Evolutionary conservation across 1,140 invertebrate genomes (phyloP).

Genomic region (Maniola jurtina): DNA sequence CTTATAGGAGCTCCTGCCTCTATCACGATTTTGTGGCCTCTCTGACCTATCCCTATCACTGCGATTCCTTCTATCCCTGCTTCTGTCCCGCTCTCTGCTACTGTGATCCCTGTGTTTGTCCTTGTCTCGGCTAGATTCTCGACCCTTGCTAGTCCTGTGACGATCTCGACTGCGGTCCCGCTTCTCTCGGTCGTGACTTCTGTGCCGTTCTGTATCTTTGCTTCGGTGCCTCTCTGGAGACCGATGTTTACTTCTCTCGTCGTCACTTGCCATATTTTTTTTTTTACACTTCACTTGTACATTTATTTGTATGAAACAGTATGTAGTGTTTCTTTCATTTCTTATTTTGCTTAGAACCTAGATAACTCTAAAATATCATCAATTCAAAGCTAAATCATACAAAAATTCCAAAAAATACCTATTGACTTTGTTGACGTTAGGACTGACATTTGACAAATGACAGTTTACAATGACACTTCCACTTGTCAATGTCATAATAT

Average conservation of each 20-base stretch:
- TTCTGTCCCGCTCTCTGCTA: slow-evolving; percentile 3
- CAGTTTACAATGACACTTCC: too few species aligned
- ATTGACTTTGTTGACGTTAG: too few species aligned
- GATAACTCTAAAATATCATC: background rate
- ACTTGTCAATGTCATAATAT: too few species aligned
- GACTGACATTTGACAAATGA: too few species aligned
- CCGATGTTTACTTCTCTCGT: slow-evolving; percentile 33
- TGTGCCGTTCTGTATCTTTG: slow-evolving; percentile 34
- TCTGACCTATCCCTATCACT: slow-evolving; percentile 9
- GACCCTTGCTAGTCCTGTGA: slow-evolving; percentile 16
- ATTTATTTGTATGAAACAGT: background rate
- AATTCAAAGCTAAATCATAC: too few species aligned
- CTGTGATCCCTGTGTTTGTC: slow-evolving; percentile 1
- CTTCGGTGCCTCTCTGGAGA: slow-evolving; percentile 37
- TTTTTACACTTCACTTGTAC: slow-evolving; percentile 1
- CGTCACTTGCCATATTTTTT: slow-evolving; percentile 15
- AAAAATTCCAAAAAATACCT: too few species aligned
- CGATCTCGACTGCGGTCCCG: slow-evolving; percentile 26
- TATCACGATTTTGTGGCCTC: slow-evolving; percentile 27
- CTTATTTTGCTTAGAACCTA: background rate
- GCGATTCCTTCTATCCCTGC: slow-evolving; percentile 18
- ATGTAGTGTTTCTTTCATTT: too few species aligned
- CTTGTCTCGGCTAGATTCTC: slow-evolving; percentile 23
- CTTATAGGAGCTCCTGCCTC: slow-evolving; percentile 44
- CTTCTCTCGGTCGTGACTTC: slow-evolving; percentile 14